Base-by-base conservation (phyloP, 2,888 invertebrate species). In the Oscheius onirici region DNA sequence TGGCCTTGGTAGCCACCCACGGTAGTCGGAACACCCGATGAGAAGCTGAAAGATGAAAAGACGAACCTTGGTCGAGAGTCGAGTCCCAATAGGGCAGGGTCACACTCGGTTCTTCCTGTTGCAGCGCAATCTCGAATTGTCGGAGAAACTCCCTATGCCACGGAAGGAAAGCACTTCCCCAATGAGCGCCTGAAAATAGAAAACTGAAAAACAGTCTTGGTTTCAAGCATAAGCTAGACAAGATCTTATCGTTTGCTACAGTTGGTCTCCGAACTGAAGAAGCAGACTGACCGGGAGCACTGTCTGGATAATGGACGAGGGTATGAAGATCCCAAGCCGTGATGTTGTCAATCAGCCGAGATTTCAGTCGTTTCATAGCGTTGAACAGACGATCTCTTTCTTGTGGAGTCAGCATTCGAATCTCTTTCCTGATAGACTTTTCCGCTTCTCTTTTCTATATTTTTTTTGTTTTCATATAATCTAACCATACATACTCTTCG, bases 111-210 rank as follows among this genome's bases (percentile, higher is more conserved):
- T 81, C 80, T 69, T 86, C 84, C 77, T 63, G 79, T 58, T 82
- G 84, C 1, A 86, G 78, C n/a, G 86, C 84, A 0, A 81, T 75
- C 70, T 86, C 87, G 54, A 86, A 86, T 66, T 85, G 87, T 10
- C 86, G 74, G 44, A 87, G 71, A 57, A 87, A 87, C 61, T 87
- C 87, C 2, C 87, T 75, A 70, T 87, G 87, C 86, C 86, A 87
- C 2, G 86, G 86, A 20, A 85, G 80, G 70, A 86, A 86, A 20
- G 85, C 85, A 2, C 84, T 83, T 20, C 85, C 82, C 80, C 80
- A 81, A 54, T 83, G 82, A 15, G 83, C 82, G 34, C 83, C 80
- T 78, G 49, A 73, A 73, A 43, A 34, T 34, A 46, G 63, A 28
- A 24, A n/a, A n/a, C 22, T 15, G 5, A n/a, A 55, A 26, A 28